Evolutionary conservation across 2,113 vertebrate genomes (phyloP), one percentile per base, ranked within the genome.

Genomic region (Macheiramphus alcinus): DNA sequence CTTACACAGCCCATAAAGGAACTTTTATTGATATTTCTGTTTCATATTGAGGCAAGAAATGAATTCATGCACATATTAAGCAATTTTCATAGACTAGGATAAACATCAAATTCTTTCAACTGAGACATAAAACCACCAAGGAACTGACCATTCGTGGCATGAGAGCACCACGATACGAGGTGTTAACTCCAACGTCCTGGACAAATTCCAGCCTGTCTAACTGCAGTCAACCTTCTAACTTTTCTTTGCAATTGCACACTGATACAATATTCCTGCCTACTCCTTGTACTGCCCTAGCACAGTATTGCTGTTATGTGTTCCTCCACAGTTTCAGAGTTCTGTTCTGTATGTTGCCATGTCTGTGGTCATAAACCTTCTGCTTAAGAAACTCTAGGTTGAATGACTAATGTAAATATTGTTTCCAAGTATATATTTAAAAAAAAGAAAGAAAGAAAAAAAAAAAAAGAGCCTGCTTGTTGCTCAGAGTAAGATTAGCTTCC

Each of bases 31-130:
- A 48, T 36, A 67, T 79, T 81, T 72, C 73, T 86, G 40, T 80
- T 91, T 47, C 63, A 63, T 22, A 66, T 36, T 40, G 62, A 78
- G 91, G 91, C n/a, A 71, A 82, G 59, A 82, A 89, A 36, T 66
- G 47, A 88, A 86, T 67, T 58, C 63, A 67, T 86, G 81, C 34
- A 83, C 89, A 52, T 86, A 83, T n/a, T 80, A 73, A 92, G 68
- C 74, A 56, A 80, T 80, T 65, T 71, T 73, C 82, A 80, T 50
- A 62, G 79, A 75, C 42, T 34, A 58, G 55, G 20, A 83, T 76
- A 90, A 93, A 93, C 55, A 81, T 65, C 79, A 63, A n/a, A 70
- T 71, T 80, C 45, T 93, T 89, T 89, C 90, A 92, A 32, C 67
- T 75, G 80, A 71, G 80, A 62, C 53, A 70, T 53, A 75, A 88